Evolutionary conservation across 2,888 invertebrate species (phyloP).

Genomic region (Thecophora atra): DNA sequence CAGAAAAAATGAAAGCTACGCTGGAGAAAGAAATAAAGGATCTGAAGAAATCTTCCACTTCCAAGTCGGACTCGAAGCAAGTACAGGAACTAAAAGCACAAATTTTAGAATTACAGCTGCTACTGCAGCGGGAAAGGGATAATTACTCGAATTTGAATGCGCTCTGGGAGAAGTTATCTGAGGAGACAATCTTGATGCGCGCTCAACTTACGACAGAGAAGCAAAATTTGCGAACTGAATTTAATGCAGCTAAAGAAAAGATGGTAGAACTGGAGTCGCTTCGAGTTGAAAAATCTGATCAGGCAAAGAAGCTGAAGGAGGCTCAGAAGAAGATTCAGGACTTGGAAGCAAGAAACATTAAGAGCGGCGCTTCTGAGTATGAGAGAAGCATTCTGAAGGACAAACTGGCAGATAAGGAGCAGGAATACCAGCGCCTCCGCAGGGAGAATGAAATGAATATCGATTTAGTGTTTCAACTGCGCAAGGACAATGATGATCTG

Average conservation of each 20-base stretch:
- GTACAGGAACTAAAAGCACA: constrained; percentile 70
- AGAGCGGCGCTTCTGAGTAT: constrained; percentile 66
- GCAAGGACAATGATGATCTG: constrained; percentile 82
- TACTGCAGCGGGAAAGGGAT: constrained; percentile 74
- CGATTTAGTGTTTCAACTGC: constrained; percentile 78
- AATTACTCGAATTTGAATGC: constrained; percentile 82
- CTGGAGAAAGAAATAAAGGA: constrained; percentile 81
- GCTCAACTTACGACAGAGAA: constrained; percentile 84
- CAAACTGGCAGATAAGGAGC: constrained; percentile 77
- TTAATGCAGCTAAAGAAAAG: constrained; percentile 56
- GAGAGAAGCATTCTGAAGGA: constrained; percentile 77
- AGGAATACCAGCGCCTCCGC: constrained; percentile 75
- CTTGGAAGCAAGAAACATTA: constrained; percentile 57
- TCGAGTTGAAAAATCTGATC: constrained; percentile 59
- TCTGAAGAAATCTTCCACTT: constrained; percentile 71
- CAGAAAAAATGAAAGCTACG: constrained; percentile 74
- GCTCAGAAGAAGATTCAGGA: constrained; percentile 59
- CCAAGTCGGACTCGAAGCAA: constrained; percentile 74
- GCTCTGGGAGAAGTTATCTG: constrained; percentile 84
- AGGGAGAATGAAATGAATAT: constrained; percentile 75
- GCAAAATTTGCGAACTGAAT: constrained; percentile 74
- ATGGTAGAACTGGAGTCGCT: constrained; percentile 57
- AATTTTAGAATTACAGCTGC: constrained; percentile 74
- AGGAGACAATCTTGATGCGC: constrained; percentile 85
- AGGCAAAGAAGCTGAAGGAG: constrained; percentile 57